phyloP scores from a whole-genome alignment of 2,113 vertebrate species.

The Laterallus jamaicensis region DNA sequence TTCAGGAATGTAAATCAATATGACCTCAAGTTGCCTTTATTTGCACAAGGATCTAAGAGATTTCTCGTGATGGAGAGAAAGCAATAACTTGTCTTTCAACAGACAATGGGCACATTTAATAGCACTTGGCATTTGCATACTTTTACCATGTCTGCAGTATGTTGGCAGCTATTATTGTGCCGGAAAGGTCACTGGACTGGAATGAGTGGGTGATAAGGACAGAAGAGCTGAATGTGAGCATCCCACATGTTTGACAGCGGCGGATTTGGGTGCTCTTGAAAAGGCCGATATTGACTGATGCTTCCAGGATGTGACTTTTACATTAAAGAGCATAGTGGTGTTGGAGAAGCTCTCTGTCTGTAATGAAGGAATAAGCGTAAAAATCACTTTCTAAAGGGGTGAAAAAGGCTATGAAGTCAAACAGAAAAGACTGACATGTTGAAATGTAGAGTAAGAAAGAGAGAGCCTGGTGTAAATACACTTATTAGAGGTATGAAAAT shows the following conservation, averaged over 20 bases:
- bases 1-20: conserved; percentile 32
- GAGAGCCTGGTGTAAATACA: rapidly evolving
- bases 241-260: conserved; percentile 13
- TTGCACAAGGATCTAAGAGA: conserved; percentile 26
- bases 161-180: conserved; percentile 23
- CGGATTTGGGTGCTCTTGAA: not conserved
- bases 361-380: not conserved
- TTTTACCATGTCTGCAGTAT: not conserved
- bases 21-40: conserved; percentile 29
- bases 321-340: not conserved
- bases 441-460: not conserved
- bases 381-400: not conserved
- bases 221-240: not conserved
- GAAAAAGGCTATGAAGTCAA: not conserved
- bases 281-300: not conserved
- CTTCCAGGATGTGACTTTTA: conserved; percentile 11
- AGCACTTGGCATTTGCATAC: conserved; percentile 17
- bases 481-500: not conserved
- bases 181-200: conserved; percentile 8
- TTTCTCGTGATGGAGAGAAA: not conserved
- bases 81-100: conserved; percentile 3
- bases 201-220: not conserved
- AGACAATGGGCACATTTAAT: not conserved
- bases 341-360: not conserved
- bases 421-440: not conserved